A percentile compares a stretch with the other conserved stretches of the same genome.
phyloP scores from a whole-genome alignment of 2,797 vertebrate species.

The Nyctibius grandis region DNA sequence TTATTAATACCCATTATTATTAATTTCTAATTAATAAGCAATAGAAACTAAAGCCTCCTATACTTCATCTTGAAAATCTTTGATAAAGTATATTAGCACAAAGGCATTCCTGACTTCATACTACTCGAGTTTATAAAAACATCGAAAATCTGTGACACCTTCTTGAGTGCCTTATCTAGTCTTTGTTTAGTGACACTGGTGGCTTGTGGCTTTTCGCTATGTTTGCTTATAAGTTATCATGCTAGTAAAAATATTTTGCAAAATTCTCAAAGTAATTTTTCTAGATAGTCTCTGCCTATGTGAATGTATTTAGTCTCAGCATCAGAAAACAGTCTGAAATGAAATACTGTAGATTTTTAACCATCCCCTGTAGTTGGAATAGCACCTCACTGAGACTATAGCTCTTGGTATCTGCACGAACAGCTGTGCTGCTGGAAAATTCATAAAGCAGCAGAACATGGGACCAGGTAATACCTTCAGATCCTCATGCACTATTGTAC shows the following conservation, averaged over 20 bases:
- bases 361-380: not conserved
- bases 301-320: not conserved
- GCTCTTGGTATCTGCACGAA: not conserved
- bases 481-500: not conserved
- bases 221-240: not conserved
- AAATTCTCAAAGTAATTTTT: not conserved
- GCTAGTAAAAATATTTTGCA: not conserved
- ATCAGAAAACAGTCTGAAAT: not conserved
- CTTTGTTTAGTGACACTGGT: not conserved
- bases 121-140: not conserved
- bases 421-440: not conserved
- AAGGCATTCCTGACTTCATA: not conserved
- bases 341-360: not conserved
- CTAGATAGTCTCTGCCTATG: not conserved
- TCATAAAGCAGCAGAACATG: not conserved
- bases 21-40: not conserved
- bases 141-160: not conserved
- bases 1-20: not conserved
- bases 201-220: not conserved
- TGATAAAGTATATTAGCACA: not conserved
- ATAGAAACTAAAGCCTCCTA: not conserved
- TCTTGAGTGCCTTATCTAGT: not conserved
- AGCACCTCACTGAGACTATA: not conserved
- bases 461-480: not conserved
- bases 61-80: not conserved